Conservation (phyloP, 2,797 vertebrate genomes). For the Sebastes oblongus region DNA sequence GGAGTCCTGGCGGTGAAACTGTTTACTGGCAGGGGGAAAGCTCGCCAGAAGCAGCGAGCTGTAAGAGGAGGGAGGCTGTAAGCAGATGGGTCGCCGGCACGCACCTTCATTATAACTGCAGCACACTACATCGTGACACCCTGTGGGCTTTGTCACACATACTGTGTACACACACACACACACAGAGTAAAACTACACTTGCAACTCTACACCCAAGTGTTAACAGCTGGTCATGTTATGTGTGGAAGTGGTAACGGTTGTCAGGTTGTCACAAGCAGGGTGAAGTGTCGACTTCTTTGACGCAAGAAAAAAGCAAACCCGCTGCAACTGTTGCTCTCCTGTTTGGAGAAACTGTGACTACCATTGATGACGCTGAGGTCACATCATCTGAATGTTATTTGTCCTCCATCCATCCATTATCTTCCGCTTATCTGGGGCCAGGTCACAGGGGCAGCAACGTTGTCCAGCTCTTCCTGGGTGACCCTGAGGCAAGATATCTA, state of each 20-base stretch:
- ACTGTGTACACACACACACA: background rate
- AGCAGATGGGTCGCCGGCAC: slow-evolving; percentile 40
- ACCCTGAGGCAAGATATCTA: no score
- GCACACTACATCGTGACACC: slow-evolving; percentile 12
- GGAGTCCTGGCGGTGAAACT: slow-evolving; percentile 19
- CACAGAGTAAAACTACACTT: background rate
- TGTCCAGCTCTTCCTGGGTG: no score
- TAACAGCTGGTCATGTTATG: slow-evolving; percentile 13
- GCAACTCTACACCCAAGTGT: slow-evolving; percentile 7
- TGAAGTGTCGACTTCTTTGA: slow-evolving; percentile 14
- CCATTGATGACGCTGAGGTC: no score
- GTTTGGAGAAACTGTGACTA: background rate
- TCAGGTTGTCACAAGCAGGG: slow-evolving; percentile 33
- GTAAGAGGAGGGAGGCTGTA: background rate
- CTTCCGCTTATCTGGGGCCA: no score
- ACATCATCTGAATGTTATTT: no score
- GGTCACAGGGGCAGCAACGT: no score
- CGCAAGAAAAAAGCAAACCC: background rate
- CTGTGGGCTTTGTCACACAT: slow-evolving; percentile 14
- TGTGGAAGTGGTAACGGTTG: slow-evolving; percentile 7
- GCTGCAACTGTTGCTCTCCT: background rate
- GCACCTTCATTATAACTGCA: slow-evolving; percentile 18
- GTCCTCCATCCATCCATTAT: no score
- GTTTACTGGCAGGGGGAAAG: slow-evolving; percentile 18
- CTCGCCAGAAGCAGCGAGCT: slow-evolving; percentile 13